Conservation (phyloP, 1,140 invertebrate species). For the Piezodorus guildinii region DNA sequence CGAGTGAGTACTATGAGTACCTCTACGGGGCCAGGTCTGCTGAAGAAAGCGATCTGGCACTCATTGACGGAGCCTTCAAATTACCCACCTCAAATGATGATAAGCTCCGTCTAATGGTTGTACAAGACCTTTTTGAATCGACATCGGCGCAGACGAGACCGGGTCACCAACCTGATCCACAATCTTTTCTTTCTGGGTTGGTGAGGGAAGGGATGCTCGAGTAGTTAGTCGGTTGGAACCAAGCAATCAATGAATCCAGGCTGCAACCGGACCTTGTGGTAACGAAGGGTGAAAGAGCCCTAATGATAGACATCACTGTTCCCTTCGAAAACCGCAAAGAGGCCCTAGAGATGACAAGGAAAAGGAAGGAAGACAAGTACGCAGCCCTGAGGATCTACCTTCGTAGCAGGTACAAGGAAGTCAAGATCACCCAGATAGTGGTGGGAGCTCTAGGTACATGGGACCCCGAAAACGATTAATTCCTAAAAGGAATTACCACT, state of each 20-base stretch:
- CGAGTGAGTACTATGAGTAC: neutral
- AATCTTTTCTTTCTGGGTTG: no score
- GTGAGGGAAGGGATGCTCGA: no score
- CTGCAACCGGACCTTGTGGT: conserved; percentile 31
- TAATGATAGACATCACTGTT: conserved; percentile 32
- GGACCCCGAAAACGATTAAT: neutral
- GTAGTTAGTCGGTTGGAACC: no score
- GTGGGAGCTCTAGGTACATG: conserved; percentile 1
- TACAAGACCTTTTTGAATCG: neutral
- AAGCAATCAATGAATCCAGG: conserved; percentile 16
- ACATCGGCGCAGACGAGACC: no score
- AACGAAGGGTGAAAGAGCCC: conserved; percentile 24
- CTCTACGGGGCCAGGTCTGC: neutral
- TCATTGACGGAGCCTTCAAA: neutral
- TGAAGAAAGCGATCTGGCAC: neutral
- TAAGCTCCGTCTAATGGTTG: neutral
- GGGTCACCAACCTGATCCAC: no score
- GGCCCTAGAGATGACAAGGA: conserved; percentile 23
- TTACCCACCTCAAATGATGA: conserved; percentile 5
- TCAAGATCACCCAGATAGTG: neutral
- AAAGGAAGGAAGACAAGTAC: conserved; percentile 30
- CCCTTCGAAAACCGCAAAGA: conserved; percentile 32
- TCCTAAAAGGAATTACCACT: neutral
- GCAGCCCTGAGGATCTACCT: neutral
- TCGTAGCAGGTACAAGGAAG: neutral